Evolutionary conservation across 1,140 invertebrate species (phyloP), one percentile per base, ranked within the genome.

Genomic region (Magallana angulata): DNA sequence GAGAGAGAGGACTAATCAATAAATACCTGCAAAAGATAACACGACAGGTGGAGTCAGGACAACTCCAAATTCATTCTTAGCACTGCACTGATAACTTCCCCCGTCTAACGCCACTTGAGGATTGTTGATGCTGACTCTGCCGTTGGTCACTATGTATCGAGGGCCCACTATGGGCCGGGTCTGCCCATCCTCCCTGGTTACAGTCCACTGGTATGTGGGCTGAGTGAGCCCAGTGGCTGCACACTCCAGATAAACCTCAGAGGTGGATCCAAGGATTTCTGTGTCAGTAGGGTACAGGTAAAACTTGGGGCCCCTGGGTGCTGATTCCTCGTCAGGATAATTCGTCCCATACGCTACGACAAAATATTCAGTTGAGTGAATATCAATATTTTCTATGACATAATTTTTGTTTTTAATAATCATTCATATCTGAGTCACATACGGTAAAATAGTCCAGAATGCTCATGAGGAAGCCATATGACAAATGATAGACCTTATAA

Each of bases 11-110:
- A 48, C 36, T 48, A 0, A 48, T 48, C 36, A 48, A 48, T 12
- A 84, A 89, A 87, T 88, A 91, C 91, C 59, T 80, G 91, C 92
- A 91, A 92, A 91, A 11, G 89, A 89, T 5, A 92, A 64, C 1
- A 87, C 56, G 0, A 88, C 89, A 14, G 88, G 81, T 14, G 58
- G 57, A 83, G 91, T 91, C 4, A 89, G 76, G 30, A 90, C 85
- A 1, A 84, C 85, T 36, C 92, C 92, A 84, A 84, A 89, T n/a
- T 89, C 12, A 85, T 92, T 92, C 57, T 76, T 62, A 16, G 89
- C 92, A 24, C 59, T 64, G 71, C 92, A 92, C 82, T 90, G 89
- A 62, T 92, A 92, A 7, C 87, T 48, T n/a, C 82, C 85, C 18
- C 86, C 88, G 82, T 91, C 92, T 14, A 36, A 18, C 5, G 60